Evolutionary conservation across 2,888 invertebrate species (phyloP).

Genomic region (Drosophila anomalata): DNA sequence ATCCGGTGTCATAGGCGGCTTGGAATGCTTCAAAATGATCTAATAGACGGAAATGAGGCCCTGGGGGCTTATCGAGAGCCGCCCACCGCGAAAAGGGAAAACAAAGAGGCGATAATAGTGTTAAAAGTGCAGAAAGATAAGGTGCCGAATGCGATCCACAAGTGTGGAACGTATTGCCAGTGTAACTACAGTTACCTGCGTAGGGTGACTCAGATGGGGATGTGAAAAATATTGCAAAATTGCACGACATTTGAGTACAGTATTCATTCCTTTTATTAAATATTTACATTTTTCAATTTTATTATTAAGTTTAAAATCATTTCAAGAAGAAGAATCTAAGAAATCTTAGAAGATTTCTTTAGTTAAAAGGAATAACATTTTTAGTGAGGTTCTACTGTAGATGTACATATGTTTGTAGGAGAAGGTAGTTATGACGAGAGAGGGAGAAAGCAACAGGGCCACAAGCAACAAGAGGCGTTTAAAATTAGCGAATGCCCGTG

Average conservation of each 20-base stretch:
- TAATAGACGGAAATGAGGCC: constrained; percentile 33
- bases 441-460: constrained; percentile 39
- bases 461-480: constrained; percentile 40
- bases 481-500: constrained; percentile 37
- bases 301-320: neutral
- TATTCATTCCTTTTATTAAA: neutral
- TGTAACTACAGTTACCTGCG: constrained; percentile 28
- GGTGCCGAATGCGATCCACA: constrained; percentile 36
- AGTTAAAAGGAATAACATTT: neutral
- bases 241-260: constrained; percentile 24
- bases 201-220: constrained; percentile 28
- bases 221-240: constrained; percentile 42
- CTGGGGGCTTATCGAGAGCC: constrained; percentile 26
- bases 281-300: neutral
- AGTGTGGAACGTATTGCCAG: constrained; percentile 17
- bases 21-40: constrained; percentile 31
- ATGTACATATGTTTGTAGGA: constrained; percentile 5
- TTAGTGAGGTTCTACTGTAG: constrained; percentile 8
- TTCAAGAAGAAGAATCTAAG: neutral
- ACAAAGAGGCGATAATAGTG: constrained; percentile 21
- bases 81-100: constrained; percentile 26
- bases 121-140: constrained; percentile 17
- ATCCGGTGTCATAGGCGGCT: constrained; percentile 19
- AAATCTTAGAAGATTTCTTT: neutral
- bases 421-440: constrained; percentile 3